Percentiles rank a stretch among this genome's conserved stretches.
Conservation (phyloP, 1,140 invertebrate genomes). For the Drosophila kikkawai region DNA sequence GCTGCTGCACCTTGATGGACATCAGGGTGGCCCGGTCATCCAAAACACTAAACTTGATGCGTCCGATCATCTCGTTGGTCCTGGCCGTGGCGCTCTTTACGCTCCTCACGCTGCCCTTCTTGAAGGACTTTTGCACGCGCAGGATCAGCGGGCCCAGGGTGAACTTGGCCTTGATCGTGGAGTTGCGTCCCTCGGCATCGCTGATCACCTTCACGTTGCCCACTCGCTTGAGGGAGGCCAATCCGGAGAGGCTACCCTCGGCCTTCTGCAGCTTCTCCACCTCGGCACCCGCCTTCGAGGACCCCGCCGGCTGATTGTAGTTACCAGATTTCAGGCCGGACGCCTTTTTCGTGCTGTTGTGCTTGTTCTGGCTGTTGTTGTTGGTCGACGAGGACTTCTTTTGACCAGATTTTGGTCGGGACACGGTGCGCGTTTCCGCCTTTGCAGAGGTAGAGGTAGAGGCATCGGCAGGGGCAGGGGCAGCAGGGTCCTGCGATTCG, state of each 20-base stretch:
- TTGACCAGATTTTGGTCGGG: constrained; percentile 66
- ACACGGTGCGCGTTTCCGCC: constrained; percentile 78
- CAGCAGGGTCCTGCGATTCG: not conserved
- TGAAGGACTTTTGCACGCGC: constrained; percentile 93
- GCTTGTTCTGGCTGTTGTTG: constrained; percentile 46
- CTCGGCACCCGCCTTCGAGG: constrained; percentile 77
- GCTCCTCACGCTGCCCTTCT: constrained; percentile 89
- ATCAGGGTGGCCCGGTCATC: constrained; percentile 91
- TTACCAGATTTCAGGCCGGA: constrained; percentile 65
- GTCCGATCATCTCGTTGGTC: constrained; percentile 93
- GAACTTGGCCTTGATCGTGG: constrained; percentile 92
- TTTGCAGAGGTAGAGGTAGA: constrained; percentile 21
- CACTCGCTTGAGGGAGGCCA: constrained; percentile 90
- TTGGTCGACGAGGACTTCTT: constrained; percentile 70
- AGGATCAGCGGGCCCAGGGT: constrained; percentile 91
- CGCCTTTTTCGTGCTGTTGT: constrained; percentile 63
- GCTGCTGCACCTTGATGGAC: constrained; percentile 93
- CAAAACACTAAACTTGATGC: constrained; percentile 90
- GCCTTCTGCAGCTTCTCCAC: constrained; percentile 86
- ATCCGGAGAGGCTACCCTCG: constrained; percentile 91
- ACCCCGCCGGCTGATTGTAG: constrained; percentile 73
- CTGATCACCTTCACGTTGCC: constrained; percentile 92
- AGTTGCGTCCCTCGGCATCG: constrained; percentile 89
- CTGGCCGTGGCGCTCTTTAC: constrained; percentile 93
- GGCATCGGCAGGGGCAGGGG: not conserved